These are phyloP conservation scores for Theodoxus fluviatilis DNA, from an alignment of 2,888 invertebrate genomes.

Conservation along the genomic window DNA sequence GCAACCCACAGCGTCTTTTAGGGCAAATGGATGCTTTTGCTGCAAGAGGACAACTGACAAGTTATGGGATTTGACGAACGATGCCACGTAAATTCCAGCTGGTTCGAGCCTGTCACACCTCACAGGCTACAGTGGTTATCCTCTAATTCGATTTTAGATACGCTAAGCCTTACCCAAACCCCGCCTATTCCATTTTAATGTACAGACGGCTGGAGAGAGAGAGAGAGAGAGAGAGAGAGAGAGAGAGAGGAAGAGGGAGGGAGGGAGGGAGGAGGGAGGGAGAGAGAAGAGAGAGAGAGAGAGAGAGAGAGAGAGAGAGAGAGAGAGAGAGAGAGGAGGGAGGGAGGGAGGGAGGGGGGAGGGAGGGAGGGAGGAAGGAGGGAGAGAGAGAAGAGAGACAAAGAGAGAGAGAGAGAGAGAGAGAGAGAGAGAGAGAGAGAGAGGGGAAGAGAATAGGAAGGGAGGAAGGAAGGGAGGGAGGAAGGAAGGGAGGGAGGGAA, in stretches of 20 bases:
- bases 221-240: neutral
- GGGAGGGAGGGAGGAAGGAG: neutral
- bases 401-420: neutral
- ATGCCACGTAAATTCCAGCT: no score
- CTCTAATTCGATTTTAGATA: no score
- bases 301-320: neutral
- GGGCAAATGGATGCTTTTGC: no score
- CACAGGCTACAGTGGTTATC: no score
- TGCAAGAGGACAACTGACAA: no score
- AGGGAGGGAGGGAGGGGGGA: neutral
- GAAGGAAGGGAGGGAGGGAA: neutral
- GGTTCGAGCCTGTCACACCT: no score
- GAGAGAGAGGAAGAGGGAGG: neutral
- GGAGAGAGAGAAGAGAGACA: neutral
- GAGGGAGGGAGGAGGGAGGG: slow-evolving; percentile 10
- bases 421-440: neutral
- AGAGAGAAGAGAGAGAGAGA: neutral
- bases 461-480: neutral
- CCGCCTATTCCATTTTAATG: no score
- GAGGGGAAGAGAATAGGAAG: slow-evolving; percentile 12
- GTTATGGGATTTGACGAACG: no score
- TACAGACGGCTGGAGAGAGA: neutral
- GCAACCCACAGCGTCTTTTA: no score
- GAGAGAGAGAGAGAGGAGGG: neutral
- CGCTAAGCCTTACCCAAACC: no score